These are phyloP conservation scores for Etheostoma cragini DNA, from an alignment of 2,113 vertebrate genomes.

Conservation along the genomic window DNA sequence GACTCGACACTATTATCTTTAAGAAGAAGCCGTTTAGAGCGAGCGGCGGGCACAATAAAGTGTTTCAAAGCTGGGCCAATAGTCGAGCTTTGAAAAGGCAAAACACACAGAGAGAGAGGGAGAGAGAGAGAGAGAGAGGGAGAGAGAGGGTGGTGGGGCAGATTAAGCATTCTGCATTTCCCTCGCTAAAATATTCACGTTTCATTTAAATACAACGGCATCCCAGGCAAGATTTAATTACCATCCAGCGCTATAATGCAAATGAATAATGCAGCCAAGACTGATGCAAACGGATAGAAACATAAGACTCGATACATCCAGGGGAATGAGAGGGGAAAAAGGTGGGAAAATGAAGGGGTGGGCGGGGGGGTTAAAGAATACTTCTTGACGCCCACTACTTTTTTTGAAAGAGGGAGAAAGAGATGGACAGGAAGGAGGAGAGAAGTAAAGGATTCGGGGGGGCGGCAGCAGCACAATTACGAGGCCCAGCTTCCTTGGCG, in stretches of 20 bases:
- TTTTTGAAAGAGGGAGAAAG: constrained; percentile 32
- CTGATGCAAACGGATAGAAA: constrained; percentile 85
- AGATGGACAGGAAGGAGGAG: constrained; percentile 43
- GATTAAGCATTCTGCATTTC: constrained; percentile 80
- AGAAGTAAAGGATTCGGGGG: constrained; percentile 5
- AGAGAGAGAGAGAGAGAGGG: constrained; percentile 5
- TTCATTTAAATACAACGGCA: constrained; percentile 84
- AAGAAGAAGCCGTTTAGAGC: constrained; percentile 66
- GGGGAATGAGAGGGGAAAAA: constrained; percentile 20
- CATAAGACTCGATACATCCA: constrained; percentile 61
- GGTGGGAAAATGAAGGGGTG: constrained; percentile 12
- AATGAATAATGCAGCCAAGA: constrained; percentile 87
- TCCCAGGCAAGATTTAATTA: constrained; percentile 85
- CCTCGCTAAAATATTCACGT: constrained; percentile 84
- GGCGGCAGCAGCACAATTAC: constrained; percentile 70
- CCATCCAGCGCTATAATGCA: constrained; percentile 81
- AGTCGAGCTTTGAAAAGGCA: constrained; percentile 61
- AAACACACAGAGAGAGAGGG: constrained; percentile 16
- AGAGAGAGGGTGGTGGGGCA: constrained; percentile 27
- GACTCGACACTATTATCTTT: constrained; percentile 73
- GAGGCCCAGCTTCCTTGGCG: constrained; percentile 69
- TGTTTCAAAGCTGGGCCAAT: constrained; percentile 62
- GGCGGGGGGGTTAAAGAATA: constrained; percentile 33
- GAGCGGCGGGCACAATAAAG: constrained; percentile 69
- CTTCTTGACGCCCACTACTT: constrained; percentile 41